phyloP scores from a whole-genome alignment of 2,797 vertebrate species.

The Odontamblyopus lacepedii region DNA sequence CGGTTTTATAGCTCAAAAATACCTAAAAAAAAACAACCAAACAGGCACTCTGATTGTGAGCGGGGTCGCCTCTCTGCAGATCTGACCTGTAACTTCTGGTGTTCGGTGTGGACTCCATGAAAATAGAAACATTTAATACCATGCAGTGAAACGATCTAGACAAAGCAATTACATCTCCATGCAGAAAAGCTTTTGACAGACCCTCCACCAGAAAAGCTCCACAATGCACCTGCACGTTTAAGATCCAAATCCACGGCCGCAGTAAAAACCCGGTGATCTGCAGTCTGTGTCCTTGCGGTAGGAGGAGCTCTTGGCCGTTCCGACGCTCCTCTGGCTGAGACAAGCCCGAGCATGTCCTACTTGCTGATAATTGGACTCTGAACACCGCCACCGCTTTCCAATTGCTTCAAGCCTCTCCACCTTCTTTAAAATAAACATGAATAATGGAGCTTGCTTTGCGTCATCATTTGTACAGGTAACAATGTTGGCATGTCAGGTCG shows the following conservation, averaged over 20 bases:
- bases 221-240: neutral
- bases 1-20: no score
- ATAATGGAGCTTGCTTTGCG: conserved; percentile 84
- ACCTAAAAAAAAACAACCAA: no score
- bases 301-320: conserved; percentile 40
- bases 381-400: conserved; percentile 49
- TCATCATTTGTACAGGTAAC: conserved; percentile 81
- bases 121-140: no score
- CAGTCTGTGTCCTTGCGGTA: conserved; percentile 22
- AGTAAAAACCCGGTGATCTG: neutral
- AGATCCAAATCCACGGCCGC: neutral
- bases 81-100: no score
- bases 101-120: no score
- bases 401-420: conserved; percentile 41
- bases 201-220: no score
- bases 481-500: conserved; percentile 85
- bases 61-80: no score
- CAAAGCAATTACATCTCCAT: no score
- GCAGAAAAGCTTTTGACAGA: no score
- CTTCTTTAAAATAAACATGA: conserved; percentile 72
- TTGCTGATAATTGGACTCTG: conserved; percentile 51
- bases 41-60: no score
- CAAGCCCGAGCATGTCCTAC: conserved; percentile 40
- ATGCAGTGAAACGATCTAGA: no score
- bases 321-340: conserved; percentile 12